These are phyloP conservation scores for Maccullochella peelii DNA, from an alignment of 2,113 vertebrate genomes.

Conservation along the genomic window DNA sequence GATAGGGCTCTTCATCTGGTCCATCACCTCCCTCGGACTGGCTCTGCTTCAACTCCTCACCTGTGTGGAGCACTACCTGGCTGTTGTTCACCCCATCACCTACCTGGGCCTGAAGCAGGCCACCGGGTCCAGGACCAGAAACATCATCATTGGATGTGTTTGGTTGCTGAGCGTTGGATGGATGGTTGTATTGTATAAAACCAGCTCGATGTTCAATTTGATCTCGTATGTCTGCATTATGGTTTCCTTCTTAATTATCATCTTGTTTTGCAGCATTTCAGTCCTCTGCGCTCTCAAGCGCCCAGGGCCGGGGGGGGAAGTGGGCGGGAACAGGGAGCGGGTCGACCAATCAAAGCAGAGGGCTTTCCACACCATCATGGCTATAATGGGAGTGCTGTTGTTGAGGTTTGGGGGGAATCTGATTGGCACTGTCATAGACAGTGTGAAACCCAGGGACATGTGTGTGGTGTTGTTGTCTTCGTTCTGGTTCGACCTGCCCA, in stretches of 20 bases:
- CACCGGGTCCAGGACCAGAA: background rate
- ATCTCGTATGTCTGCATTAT: fast-evolving
- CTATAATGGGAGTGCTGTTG: conserved; percentile 25
- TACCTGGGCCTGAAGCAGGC: conserved; percentile 22
- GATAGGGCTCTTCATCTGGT: fast-evolving
- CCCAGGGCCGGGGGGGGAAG: conserved; percentile 35
- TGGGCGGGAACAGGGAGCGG: background rate
- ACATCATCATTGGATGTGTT: background rate
- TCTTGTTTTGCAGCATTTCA: conserved; percentile 28
- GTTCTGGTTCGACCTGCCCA: background rate
- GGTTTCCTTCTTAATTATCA: fast-evolving
- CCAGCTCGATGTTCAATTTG: fast-evolving
- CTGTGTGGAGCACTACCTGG: conserved; percentile 56
- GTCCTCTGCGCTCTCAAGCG: conserved; percentile 32
- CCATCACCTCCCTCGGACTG: fast-evolving
- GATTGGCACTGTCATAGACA: fast-evolving
- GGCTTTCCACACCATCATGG: conserved; percentile 37
- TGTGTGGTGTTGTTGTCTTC: fast-evolving
- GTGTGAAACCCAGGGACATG: fast-evolving
- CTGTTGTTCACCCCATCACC: conserved; percentile 48
- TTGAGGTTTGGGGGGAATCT: background rate
- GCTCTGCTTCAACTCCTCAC: conserved; percentile 17
- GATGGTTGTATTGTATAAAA: fast-evolving
- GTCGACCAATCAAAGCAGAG: conserved; percentile 29
- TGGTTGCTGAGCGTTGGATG: conserved; percentile 26